Conservation (phyloP, 1,140 invertebrate genomes). For the Plutomurus gul region DNA sequence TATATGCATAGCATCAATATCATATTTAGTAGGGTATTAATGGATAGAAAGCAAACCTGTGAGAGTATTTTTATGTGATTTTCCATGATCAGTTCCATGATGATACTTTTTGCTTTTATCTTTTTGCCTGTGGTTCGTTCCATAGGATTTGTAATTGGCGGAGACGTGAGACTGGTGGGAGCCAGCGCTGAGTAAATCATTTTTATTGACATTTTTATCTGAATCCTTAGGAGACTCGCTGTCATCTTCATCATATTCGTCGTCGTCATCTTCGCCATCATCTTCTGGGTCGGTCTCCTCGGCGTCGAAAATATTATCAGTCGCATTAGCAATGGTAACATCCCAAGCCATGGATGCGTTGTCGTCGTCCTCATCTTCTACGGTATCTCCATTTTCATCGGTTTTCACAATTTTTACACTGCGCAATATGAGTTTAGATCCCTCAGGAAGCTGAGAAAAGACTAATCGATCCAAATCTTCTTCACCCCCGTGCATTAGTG, state of each 20-base stretch:
- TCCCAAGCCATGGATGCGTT: conserved; percentile 35
- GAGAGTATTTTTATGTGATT: conserved; percentile 30
- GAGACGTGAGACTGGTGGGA: conserved; percentile 28
- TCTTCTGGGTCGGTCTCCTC: background rate
- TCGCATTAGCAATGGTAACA: conserved; percentile 40
- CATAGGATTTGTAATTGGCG: conserved; percentile 34
- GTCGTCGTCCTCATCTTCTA: conserved; percentile 28
- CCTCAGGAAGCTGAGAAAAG: conserved; percentile 51
- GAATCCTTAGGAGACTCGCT: background rate
- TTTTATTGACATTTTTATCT: background rate
- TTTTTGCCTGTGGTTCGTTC: conserved; percentile 21
- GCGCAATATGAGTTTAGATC: conserved; percentile 50
- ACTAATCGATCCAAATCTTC: conserved; percentile 51
- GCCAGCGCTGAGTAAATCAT: conserved; percentile 41
- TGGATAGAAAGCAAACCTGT: too few species aligned
- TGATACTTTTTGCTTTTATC: conserved; percentile 36
- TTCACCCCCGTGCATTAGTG: conserved; percentile 44
- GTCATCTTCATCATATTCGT: conserved; percentile 35
- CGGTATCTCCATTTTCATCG: conserved; percentile 49
- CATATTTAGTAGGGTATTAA: too few species aligned
- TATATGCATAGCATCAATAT: too few species aligned
- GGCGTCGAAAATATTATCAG: background rate
- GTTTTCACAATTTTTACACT: conserved; percentile 51
- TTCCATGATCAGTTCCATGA: conserved; percentile 48
- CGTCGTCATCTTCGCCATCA: conserved; percentile 39